A percentile compares a stretch with the other conserved stretches of the same genome.
These are phyloP conservation scores for Mesitornis unicolor DNA, from an alignment of 2,113 vertebrate species.

Conservation along the genomic window DNA sequence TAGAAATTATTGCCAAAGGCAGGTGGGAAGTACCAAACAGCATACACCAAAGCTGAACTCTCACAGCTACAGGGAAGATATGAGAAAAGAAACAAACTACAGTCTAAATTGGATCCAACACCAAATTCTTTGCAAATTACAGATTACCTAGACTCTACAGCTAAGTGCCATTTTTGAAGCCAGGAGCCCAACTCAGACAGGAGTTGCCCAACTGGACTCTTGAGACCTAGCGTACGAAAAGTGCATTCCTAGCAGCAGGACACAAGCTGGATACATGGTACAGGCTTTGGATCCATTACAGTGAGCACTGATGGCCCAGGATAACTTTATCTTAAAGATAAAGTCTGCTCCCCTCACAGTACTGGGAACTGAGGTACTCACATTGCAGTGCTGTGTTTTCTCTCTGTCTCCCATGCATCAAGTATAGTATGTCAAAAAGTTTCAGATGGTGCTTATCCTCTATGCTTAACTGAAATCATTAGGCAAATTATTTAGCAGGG, in stretches of 20 bases:
- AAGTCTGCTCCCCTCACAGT: neutral
- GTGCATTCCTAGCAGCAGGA: neutral
- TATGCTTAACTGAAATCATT: neutral
- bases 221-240: neutral
- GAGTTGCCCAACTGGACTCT: neutral
- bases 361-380: neutral
- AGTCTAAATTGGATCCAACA: neutral
- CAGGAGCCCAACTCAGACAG: neutral
- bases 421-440: neutral
- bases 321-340: neutral
- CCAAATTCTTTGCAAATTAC: neutral
- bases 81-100: no score
- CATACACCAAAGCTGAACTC: neutral
- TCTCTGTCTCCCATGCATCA: neutral
- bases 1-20: neutral
- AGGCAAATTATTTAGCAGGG: conserved; percentile 1
- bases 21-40: neutral
- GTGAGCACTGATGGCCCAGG: neutral
- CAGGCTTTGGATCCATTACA: neutral
- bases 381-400: neutral
- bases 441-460: neutral
- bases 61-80: neutral
- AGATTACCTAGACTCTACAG: neutral
- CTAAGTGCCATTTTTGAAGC: neutral
- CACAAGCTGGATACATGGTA: neutral